Evolutionary conservation across 2,797 vertebrate genomes (phyloP), one percentile per base, ranked within the genome.

Genomic region (Clamator glandarius): DNA sequence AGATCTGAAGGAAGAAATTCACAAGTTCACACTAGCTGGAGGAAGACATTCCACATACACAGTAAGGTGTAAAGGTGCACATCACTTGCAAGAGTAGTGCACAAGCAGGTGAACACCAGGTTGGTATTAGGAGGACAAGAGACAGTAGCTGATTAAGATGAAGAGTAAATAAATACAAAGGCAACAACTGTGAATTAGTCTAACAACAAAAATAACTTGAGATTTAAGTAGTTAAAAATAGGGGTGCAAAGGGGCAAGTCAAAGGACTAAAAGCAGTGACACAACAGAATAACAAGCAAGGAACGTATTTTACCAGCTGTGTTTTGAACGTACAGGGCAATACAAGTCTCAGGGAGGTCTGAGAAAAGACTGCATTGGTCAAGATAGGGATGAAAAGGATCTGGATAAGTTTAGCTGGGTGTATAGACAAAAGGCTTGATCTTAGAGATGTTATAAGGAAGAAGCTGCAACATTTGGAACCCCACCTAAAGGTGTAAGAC

Each of bases 321-420:
- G 74, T 89, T 96, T 96, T 93, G 87, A 95, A 96, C 28, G 87
- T 77, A 96, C 86, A 86, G 75, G 80, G 92, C 90, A 96, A 96
- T 54, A 91, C 50, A 94, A 93, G 80, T 91, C 92, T 93, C 95
- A 92, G 87, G 79, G 89, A 96, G 76, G 84, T 93, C 96, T 95
- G 89, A 96, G 94, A 96, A 91, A 94, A 96, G 67, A 94, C 87
- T 94, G 95, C 85, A 90, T 39, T 95, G 95, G 89, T 96, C 93
- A 95, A 93, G 87, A 96, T 35, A 96, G 89, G 95, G 80, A 95
- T 90, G 95, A 93, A 91, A 96, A 97, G 92, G 93, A 96, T 93
- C 85, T 96, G 95, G 95, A 86, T 85, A 97, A 96, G 80, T 96
- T 96, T 96, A 95, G 77, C 83, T 97, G 93, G 41, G 52, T 92